These are phyloP conservation scores for Polydrusus tereticollis DNA, from an alignment of 2,888 invertebrate species.

Conservation along the genomic window DNA sequence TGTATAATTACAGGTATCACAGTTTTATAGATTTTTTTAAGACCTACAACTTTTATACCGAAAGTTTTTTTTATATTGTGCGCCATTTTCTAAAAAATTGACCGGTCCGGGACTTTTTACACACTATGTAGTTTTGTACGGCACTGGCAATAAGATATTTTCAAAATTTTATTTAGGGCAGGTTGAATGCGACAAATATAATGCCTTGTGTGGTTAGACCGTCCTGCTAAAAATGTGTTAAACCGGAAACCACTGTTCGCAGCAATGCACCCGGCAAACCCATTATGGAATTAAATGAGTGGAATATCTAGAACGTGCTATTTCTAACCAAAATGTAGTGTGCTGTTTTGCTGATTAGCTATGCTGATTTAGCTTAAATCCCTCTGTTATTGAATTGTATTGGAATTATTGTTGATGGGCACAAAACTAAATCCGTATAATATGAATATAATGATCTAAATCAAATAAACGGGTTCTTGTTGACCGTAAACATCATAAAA, in stretches of 20 bases:
- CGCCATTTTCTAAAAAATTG: no score
- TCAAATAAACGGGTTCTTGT: neutral
- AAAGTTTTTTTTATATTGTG: no score
- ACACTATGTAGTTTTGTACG: no score
- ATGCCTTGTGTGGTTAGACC: constrained; percentile 26
- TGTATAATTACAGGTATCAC: no score
- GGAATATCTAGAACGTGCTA: constrained; percentile 42
- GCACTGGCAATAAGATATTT: neutral
- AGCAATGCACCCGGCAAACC: constrained; percentile 33
- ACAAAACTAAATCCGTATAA: constrained; percentile 19
- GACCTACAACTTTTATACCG: no score
- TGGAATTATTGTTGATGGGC: constrained; percentile 25
- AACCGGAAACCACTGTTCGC: constrained; percentile 23
- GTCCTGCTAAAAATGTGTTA: constrained; percentile 28
- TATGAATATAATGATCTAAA: no score
- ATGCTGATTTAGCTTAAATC: constrained; percentile 42
- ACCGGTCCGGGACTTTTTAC: no score
- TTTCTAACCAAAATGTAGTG: constrained; percentile 35
- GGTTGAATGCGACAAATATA: constrained; percentile 7
- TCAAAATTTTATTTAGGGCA: neutral
- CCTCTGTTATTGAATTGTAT: constrained; percentile 35
- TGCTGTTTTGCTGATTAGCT: constrained; percentile 38
- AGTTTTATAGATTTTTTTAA: no score
- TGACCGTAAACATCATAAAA: no score
- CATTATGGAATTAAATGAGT: constrained; percentile 28